Base-by-base conservation (phyloP, 2,797 vertebrate species). In the Allobates femoralis region DNA sequence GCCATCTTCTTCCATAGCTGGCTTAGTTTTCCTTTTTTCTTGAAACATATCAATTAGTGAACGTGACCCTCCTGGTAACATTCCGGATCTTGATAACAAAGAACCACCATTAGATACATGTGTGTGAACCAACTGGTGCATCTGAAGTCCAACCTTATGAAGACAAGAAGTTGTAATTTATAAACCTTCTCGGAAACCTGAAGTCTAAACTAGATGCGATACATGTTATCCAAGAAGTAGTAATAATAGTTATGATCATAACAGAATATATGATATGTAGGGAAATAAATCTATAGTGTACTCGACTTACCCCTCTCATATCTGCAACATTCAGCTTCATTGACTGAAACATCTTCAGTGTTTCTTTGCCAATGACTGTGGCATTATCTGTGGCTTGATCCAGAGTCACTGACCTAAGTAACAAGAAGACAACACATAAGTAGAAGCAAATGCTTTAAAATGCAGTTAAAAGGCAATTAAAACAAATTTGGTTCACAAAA, bases 261-360 rank as follows among this genome's bases (percentile, higher is more conserved):
- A 16, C 69, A 67, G 1, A 32, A 30, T 10, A 69, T 34, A 21
- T 34, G 18, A 37, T 69, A 69, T 34, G 28, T 5, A 34, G 64
- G 30, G 15, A 34, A 32, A 32, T 19, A 30, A 2, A 2, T 1
- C 21, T 6, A 34, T 34, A 23, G 4, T 15, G 62, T 58, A 30
- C 23, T 2, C 80, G 83, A 94, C 95, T 93, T 46, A 99, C 94
- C 89, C 98, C 98, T 92, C 98, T 95, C 94, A 99, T 94, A 90
- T 99, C 98, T 0, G 94, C 93, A 88, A 97, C 97, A 87, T 96
- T 96, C 88, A 99, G 69, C 88, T 97, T 98, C 98, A 99, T 97
- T 88, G 94, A 92, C 19, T 96, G 96, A 91, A 98, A 97, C 93
- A 99, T 95, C 90, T 96, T 97, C 81, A 99, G 93, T 88, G 94